phyloP scores from a whole-genome alignment of 1,140 invertebrate genomes.

The Drosophila grimshawi region DNA sequence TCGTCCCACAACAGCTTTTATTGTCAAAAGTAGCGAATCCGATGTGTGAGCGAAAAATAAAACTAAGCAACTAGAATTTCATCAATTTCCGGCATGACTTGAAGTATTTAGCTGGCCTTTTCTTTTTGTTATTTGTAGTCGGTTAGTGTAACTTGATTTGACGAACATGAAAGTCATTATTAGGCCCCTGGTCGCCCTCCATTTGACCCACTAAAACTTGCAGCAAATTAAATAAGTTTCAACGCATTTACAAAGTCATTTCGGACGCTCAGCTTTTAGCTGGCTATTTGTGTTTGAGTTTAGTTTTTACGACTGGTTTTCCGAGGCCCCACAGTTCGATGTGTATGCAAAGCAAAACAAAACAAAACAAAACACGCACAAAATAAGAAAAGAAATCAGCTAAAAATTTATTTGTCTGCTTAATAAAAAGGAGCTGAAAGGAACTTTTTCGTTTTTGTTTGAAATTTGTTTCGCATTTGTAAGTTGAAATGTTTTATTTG shows the following conservation, averaged over 20 bases:
- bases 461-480: constrained; percentile 83
- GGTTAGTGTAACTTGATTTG: constrained; percentile 51
- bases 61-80: constrained; percentile 2
- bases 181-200: constrained; percentile 11
- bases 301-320: constrained; percentile 66
- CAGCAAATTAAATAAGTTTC: constrained; percentile 81
- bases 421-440: constrained; percentile 23
- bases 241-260: constrained; percentile 80
- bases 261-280: constrained; percentile 50
- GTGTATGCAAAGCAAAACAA: constrained; percentile 64
- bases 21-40: constrained; percentile 40
- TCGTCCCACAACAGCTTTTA: constrained; percentile 59
- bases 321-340: not conserved
- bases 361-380: constrained; percentile 36
- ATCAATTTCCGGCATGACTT: constrained; percentile 34
- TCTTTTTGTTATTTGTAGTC: too few species aligned
- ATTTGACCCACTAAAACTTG: constrained; percentile 59
- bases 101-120: not conserved
- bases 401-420: constrained; percentile 74
- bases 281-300: constrained; percentile 76
- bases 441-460: constrained; percentile 80
- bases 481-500: constrained; percentile 79
- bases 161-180: constrained; percentile 69
- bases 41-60: not conserved
- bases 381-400: constrained; percentile 61